Base-by-base conservation (phyloP, 1,140 invertebrate genomes). In the Pemphigus obesinymphae region DNA sequence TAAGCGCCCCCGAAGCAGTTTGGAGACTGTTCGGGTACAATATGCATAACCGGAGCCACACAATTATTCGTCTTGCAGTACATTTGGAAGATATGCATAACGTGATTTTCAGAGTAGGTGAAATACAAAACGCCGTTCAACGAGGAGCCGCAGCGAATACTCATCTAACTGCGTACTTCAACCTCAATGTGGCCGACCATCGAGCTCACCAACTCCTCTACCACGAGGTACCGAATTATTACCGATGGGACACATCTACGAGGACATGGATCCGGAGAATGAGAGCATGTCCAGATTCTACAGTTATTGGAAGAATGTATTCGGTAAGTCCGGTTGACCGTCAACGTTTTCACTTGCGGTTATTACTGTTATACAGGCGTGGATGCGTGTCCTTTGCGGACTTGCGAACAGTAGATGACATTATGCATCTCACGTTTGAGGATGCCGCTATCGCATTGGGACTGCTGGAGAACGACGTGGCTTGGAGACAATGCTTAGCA, bases 301-400 rank as follows among this genome's bases (percentile, higher is more conserved):
- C 63, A 89, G 76, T 84, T 89, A 75, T 85, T 89, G 84, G 89
- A 84, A 85, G 76, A 84, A n/a, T n/a, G n/a, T n/a, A n/a, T n/a
- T n/a, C n/a, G n/a, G n/a, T n/a, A n/a, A n/a, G n/a, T n/a, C n/a
- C n/a, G 88, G 88, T 45, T 86, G 88, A n/a, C 87, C n/a, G n/a
- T n/a, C n/a, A n/a, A n/a, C n/a, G n/a, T n/a, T n/a, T n/a, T n/a
- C n/a, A n/a, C n/a, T n/a, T n/a, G n/a, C n/a, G n/a, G n/a, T n/a
- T n/a, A n/a, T n/a, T n/a, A n/a, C n/a, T n/a, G n/a, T n/a, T n/a
- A n/a, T n/a, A n/a, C n/a, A n/a, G n/a, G n/a, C n/a, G n/a, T n/a
- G n/a, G n/a, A n/a, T n/a, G n/a, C n/a, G 58, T n/a, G 68, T 86
- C 83, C 72, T 89, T 87, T 85, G 83, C 84, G 80, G 82, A 85